Conservation (phyloP, 35 echinoderm and acorn worm genomes). For the Anneissia japonica region DNA sequence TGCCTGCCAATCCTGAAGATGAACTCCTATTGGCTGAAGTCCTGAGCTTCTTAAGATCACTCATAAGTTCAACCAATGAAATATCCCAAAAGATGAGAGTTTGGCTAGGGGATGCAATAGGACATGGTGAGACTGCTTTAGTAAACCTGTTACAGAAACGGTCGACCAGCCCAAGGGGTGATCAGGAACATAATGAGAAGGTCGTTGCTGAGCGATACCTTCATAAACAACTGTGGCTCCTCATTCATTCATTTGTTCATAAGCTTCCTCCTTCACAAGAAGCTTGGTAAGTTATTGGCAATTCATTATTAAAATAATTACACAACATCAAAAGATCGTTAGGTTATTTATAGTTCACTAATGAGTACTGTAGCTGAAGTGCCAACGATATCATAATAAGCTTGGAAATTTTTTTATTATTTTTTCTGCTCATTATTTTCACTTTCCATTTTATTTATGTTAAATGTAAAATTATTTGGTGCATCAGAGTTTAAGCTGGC, state of each 20-base stretch:
- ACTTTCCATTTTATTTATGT: no score
- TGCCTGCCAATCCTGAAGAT: slow-evolving; percentile 1
- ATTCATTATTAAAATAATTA: neutral
- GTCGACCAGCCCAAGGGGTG: neutral
- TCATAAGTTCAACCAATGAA: neutral
- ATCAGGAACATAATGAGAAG: neutral
- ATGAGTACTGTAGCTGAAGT: no score
- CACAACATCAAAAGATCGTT: no score
- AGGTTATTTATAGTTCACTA: no score
- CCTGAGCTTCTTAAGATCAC: neutral
- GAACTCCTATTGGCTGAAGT: slow-evolving; percentile 5
- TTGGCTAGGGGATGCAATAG: slow-evolving; percentile 1
- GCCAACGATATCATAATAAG: no score
- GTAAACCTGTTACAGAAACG: neutral
- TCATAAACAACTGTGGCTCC: neutral
- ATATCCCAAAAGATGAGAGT: neutral
- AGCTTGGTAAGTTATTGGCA: slow-evolving; percentile 45
- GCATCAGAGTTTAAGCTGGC: no score
- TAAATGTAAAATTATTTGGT: no score
- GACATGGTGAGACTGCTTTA: neutral
- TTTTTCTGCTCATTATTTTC: no score
- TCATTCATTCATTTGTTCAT: slow-evolving; percentile 13
- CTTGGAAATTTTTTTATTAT: no score
- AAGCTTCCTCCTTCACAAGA: slow-evolving; percentile 34
- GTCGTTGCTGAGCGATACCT: neutral